Conservation (phyloP, 2,888 invertebrate genomes). For the Temnothorax rugatulus region DNA sequence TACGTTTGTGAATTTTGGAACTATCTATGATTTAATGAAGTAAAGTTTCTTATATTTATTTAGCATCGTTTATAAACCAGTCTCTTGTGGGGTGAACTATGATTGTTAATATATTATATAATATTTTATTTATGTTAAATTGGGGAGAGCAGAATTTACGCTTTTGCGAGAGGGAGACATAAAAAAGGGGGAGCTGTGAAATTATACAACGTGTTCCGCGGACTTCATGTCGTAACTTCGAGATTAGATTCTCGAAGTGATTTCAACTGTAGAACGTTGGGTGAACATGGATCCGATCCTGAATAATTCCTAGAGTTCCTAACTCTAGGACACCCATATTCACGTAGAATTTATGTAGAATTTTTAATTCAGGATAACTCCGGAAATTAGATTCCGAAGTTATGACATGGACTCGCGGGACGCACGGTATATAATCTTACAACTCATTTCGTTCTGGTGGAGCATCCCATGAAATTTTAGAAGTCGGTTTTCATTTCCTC, state of each 20-base stretch:
- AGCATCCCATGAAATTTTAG: constrained; percentile 31
- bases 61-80: background rate
- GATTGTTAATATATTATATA: background rate
- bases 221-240: constrained; percentile 36
- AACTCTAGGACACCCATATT: constrained; percentile 37
- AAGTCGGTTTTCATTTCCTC: constrained; percentile 39
- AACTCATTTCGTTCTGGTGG: constrained; percentile 41
- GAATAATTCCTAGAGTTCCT: constrained; percentile 47
- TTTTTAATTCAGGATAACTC: constrained; percentile 49
- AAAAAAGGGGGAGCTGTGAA: background rate
- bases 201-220: constrained; percentile 7
- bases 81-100: too few species aligned
- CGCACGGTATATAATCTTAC: constrained; percentile 39
- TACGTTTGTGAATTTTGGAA: background rate
- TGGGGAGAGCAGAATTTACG: background rate
- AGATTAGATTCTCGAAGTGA: constrained; percentile 36
- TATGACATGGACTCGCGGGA: constrained; percentile 36
- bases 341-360: constrained; percentile 48
- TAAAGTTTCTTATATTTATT: background rate
- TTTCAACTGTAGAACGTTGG: constrained; percentile 28
- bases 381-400: constrained; percentile 50
- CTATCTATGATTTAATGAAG: background rate
- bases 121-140: background rate
- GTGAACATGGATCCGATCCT: constrained; percentile 43
- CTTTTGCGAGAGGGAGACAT: background rate